Percentiles rank a stretch among this genome's conserved stretches.
These are phyloP conservation scores for Catocala fraxini DNA, from an alignment of 2,888 invertebrate species.

Conservation along the genomic window DNA sequence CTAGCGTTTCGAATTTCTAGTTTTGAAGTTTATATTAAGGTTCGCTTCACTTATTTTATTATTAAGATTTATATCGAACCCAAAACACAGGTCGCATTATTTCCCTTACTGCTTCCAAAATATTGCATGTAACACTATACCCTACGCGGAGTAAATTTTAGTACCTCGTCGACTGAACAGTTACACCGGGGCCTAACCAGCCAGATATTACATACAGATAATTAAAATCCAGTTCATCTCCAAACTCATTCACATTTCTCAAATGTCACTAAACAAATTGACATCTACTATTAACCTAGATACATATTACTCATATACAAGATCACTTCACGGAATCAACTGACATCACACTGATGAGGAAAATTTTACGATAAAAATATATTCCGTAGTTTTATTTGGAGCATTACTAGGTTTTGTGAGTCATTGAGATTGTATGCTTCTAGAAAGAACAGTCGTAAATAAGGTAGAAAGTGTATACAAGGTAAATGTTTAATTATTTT, in stretches of 20 bases:
- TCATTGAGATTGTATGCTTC: conserved; percentile 1
- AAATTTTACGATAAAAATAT: conserved; percentile 8
- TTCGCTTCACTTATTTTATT: not conserved
- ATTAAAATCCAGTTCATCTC: conserved; percentile 15
- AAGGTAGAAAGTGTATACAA: not conserved
- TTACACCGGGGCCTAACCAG: no score
- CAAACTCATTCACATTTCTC: not conserved
- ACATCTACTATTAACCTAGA: conserved; percentile 17
- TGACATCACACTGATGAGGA: conserved; percentile 15
- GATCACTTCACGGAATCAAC: conserved; percentile 24
- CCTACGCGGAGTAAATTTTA: no score
- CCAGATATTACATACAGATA: not conserved
- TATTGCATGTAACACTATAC: no score
- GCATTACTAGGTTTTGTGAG: conserved; percentile 5
- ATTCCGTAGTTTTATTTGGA: not conserved
- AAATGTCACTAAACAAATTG: conserved; percentile 10
- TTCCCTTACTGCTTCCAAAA: no score
- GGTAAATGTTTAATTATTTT: no score
- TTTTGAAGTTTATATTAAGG: conserved; percentile 2
- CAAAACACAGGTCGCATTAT: no score
- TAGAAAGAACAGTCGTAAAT: conserved; percentile 1
- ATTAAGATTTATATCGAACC: no score
- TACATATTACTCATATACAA: conserved; percentile 20
- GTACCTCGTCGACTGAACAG: no score
- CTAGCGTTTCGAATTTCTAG: conserved; percentile 7